Evolutionary conservation across 2,888 invertebrate genomes (phyloP), one percentile per base, ranked within the genome.

Genomic region (Eilema depressum): DNA sequence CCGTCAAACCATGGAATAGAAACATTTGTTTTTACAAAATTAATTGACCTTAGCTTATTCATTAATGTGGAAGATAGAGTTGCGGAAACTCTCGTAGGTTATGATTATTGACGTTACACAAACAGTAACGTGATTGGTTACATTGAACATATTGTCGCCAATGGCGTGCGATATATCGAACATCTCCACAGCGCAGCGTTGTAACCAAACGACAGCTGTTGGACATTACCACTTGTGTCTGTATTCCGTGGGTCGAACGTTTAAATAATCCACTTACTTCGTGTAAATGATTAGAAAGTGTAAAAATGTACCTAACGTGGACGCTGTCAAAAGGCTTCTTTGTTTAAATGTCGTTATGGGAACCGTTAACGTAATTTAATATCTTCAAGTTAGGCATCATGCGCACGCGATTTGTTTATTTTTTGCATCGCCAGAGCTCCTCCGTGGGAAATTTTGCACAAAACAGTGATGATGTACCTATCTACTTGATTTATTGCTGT

Each of bases 381-480:
- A 65, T 72, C 70, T 59, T 62, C 1, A 68, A 82, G 41, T 77
- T 72, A 71, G 30, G 47, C 72, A 71, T 78, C 41, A 71, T 76
- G 68, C 69, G 71, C 80, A 82, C 83, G 81, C 74, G 69, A 78
- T 65, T 69, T 11, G 41, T 77, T 80, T 69, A 60, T 82, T 80
- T 53, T 53, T 53, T 53, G 66, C 70, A 68, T 75, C 67, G 61
- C 83, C 72, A 70, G 68, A 69, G 68, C 59, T 71, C 70, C 53
- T 68, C 74, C 81, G 77, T 80, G 78, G 71, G 78, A 75, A 77
- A 37, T 60, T 60, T 63, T 62, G 66, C 74, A 78, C 75, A 78
- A 77, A 83, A 79, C 77, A 72, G 74, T 72, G 53, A 14, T 65
- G 64, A 23, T 30, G 47, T 53, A 30, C 73, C 65, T 60, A 30